phyloP scores from a whole-genome alignment of 2,888 invertebrate genomes.

The Mythimna vitellina region DNA sequence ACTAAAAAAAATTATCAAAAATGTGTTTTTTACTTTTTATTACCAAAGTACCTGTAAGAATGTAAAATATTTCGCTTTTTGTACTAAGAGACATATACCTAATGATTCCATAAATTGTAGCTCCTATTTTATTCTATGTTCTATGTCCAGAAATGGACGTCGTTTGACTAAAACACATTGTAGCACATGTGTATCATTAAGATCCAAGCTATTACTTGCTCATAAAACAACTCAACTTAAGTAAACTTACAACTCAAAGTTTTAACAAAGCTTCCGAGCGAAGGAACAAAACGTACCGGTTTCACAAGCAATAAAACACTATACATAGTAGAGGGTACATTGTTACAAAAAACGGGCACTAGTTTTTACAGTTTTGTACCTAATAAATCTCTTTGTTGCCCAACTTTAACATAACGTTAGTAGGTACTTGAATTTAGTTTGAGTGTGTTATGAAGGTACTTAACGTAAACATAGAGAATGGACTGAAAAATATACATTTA shows the following conservation, averaged over 20 bases:
- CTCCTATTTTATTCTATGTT: too few relatives aligned
- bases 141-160: too few relatives aligned
- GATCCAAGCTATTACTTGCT: neutral
- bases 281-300: constrained; percentile 28
- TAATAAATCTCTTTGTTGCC: constrained; percentile 41
- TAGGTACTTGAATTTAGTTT: constrained; percentile 17
- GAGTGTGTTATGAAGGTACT: constrained; percentile 13
- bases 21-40: too few relatives aligned
- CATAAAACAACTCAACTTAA: neutral
- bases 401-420: constrained; percentile 37
- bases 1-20: too few relatives aligned
- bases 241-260: neutral
- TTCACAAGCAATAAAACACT: constrained; percentile 31
- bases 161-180: too few relatives aligned
- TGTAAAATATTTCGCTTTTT: too few relatives aligned
- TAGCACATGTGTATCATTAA: too few relatives aligned
- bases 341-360: constrained; percentile 14
- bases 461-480: neutral
- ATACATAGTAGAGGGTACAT: constrained; percentile 4
- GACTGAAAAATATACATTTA: neutral
- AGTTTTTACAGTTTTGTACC: constrained; percentile 29
- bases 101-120: too few relatives aligned
- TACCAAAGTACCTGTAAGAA: too few relatives aligned
- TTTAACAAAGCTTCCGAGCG: neutral
- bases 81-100: too few relatives aligned